Percentiles rank a stretch among this genome's conserved stretches.
Conservation (phyloP, 2,888 invertebrate species). For the Capitulum mitella region DNA sequence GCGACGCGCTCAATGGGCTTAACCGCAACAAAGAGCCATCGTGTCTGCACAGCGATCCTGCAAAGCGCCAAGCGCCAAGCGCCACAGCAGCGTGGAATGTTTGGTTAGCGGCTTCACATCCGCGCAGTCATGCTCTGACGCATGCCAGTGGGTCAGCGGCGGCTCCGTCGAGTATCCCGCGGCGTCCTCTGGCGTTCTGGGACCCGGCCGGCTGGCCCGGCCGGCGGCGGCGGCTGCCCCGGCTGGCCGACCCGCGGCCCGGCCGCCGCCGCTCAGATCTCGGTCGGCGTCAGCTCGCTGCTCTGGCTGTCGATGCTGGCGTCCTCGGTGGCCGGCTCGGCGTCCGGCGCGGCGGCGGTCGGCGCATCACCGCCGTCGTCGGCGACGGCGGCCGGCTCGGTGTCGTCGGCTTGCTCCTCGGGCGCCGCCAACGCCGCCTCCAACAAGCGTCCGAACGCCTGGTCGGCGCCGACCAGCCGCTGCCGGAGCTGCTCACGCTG, state of each 20-base stretch:
- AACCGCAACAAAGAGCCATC: no score
- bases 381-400: not conserved
- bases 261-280: slow-evolving; percentile 8
- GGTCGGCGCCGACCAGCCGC: slow-evolving; percentile 30
- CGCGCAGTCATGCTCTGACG: no score
- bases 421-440: not conserved
- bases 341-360: not conserved
- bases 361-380: not conserved
- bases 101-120: not conserved
- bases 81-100: not conserved
- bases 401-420: not conserved
- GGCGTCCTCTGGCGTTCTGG: no score
- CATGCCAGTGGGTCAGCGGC: no score
- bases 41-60: no score
- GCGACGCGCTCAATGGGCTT: no score
- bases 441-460: slow-evolving; percentile 26
- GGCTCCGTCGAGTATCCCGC: no score
- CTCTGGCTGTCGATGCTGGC: slow-evolving; percentile 18
- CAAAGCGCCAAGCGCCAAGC: not conserved
- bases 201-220: no score
- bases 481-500: slow-evolving; percentile 31
- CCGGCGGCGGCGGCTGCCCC: no score
- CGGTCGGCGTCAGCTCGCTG: slow-evolving; percentile 22
- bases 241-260: no score
- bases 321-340: not conserved